Evolutionary conservation across 1,140 invertebrate genomes (phyloP), one percentile per base, ranked within the genome.

Genomic region (Probaryconus sp.): DNA sequence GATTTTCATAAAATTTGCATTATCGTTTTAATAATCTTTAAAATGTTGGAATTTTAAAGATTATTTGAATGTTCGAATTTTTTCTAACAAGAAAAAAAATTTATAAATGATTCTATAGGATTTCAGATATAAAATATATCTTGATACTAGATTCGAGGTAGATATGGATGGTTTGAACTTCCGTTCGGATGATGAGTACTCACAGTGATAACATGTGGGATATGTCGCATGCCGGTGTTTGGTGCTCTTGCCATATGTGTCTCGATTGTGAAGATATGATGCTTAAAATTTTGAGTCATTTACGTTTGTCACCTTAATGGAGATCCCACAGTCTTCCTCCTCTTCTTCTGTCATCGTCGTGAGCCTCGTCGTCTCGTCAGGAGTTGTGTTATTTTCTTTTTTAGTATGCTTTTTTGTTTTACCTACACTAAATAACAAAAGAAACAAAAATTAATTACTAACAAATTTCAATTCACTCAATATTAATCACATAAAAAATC

Each of bases 241-340:
- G 77, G 82, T 83, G 84, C 83, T 83, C 82, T 85, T 82, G 81
- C 81, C 68, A 79, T 80, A 76, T 83, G 78, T 81, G 35, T 75
- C 74, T 83, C 76, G 79, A 77, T 77, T 79, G 71, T 77, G 78
- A 69, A 68, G 80, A 79, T 77, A 75, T 80, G 77, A 67, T 82
- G 69, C 78, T 83, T 85, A 86, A 78, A 86, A 81, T 85, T 87
- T 83, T 80, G 84, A 84, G 80, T 84, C 83, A 82, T 82, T 86
- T 78, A 85, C 80, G 60, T 81, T 77, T 80, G 81, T 89, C 84
- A 91, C 90, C 87, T 90, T 90, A 74, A 91, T 91, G 28, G 89
- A 90, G 40, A 91, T 89, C 20, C 88, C 87, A 82, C 87, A 88
- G 76, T 89, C 89, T 56, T 90, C 89, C 40, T 89, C 89, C 45